Evolutionary conservation across 1,140 invertebrate species (phyloP), one percentile per base, ranked within the genome.

Genomic region (Habropoda laboriosa): DNA sequence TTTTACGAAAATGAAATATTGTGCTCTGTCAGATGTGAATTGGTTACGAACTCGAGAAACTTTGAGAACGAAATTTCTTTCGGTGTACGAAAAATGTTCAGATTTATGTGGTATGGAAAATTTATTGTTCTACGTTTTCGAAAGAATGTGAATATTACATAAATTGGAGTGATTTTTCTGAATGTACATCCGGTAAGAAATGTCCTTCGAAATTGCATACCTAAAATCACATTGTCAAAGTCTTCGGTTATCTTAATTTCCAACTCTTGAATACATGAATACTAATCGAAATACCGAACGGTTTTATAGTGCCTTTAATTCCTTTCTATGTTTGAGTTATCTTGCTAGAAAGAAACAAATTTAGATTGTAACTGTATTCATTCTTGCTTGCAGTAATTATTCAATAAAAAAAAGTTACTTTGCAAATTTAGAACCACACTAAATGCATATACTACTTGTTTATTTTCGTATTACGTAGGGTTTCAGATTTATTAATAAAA

Each of bases 171-270:
- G n/a, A 1, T 35, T 47, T 67, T 67, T 67, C 47, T 12, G 45
- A 21, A 66, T 4, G 45, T 10, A 32, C 18, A 32, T 49, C 42
- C 27, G 6, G 40, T 16, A 30, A 67, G 3, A 5, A 16, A 16
- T 63, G 35, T 35, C 21, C 12, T 32, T 67, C n/a, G 21, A 67
- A 67, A 32, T 49, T 27, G 12, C 64, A 67, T 67, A 21, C 27
- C 16, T 42, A 67, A 67, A 67, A 42, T 67, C 27, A 35, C 5
- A 4, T 32, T 32, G 18, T n/a, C 5, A 10, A 47, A n/a, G 40
- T 45, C 42, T 32, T 27, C 24, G 21, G 5, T 47, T 67, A 49
- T 35, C 45, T 49, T 67, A 67, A 67, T 67, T 49, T 32, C 32
- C 30, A 47, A 13, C 30, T 6, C 16, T 32, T 32, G 21, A 24